Percentiles rank a stretch among this genome's conserved stretches.
Evolutionary conservation across 2,113 vertebrate species (phyloP).

Genomic region (Ceyx cyanopectus): DNA sequence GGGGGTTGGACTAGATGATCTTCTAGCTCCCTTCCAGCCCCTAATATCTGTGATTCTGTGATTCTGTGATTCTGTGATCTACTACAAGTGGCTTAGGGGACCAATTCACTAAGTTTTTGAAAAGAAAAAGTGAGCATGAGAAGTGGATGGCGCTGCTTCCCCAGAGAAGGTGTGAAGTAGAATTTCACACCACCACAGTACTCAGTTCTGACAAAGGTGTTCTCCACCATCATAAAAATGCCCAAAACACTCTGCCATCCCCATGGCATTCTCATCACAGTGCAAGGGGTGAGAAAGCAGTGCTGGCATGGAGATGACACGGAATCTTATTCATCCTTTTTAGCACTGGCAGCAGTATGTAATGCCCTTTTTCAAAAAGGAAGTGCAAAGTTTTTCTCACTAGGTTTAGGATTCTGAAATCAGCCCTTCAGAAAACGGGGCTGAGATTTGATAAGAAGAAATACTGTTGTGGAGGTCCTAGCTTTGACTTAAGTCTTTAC

Average conservation of each 20-base stretch:
- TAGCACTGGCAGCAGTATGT: not conserved
- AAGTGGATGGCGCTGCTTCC: not conserved
- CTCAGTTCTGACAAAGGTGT: not conserved
- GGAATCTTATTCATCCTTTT: not conserved
- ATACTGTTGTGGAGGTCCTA: not conserved
- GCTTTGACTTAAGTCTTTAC: not conserved
- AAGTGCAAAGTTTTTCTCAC: not conserved
- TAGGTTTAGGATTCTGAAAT: not conserved
- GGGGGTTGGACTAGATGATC: too few species aligned
- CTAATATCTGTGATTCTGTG: too few species aligned
- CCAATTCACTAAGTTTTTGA: not conserved
- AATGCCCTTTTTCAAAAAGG: not conserved
- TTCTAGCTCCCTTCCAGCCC: too few species aligned
- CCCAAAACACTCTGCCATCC: not conserved
- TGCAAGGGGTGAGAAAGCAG: not conserved
- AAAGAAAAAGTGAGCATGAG: not conserved
- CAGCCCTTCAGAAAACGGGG: not conserved
- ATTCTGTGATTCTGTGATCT: too few species aligned
- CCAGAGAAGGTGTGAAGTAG: not conserved
- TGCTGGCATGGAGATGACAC: not conserved
- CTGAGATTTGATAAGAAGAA: not conserved
- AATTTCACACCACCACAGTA: not conserved
- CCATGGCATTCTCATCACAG: not conserved
- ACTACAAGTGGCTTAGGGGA: not conserved
- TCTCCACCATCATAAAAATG: not conserved